Evolutionary conservation across 2,113 vertebrate genomes (phyloP).

Genomic region (Grus americana): DNA sequence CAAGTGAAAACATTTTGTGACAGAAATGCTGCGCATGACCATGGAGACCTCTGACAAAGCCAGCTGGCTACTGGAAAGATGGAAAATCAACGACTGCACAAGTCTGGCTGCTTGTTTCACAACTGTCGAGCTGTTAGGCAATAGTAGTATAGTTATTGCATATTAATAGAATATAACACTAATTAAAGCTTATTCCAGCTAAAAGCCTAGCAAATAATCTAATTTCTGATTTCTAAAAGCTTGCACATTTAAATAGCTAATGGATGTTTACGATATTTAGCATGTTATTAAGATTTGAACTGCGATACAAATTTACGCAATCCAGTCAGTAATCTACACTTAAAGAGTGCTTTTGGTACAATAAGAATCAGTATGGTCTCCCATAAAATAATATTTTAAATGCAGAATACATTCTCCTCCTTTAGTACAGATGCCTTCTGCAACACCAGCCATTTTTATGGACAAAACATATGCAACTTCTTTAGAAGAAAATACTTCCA

Average conservation of each 20-base stretch:
- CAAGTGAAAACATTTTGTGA: not conserved
- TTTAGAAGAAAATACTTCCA: not conserved
- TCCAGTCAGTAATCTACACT: not conserved
- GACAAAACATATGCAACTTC: not conserved
- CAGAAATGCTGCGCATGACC: not conserved
- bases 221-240: conserved; percentile 3
- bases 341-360: not conserved
- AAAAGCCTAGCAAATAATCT: not conserved
- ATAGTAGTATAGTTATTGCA: not conserved
- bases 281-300: not conserved
- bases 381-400: not conserved
- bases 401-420: not conserved
- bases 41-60: not conserved
- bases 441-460: not conserved
- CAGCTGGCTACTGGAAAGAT: conserved; percentile 9
- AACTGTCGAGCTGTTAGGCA: not conserved
- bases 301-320: not conserved
- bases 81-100: not conserved
- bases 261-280: not conserved
- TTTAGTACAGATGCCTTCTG: not conserved
- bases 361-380: not conserved
- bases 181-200: conserved; percentile 6
- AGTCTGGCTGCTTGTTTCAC: not conserved
- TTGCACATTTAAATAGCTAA: not conserved
- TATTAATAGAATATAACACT: not conserved